Evolutionary conservation across 2,797 vertebrate species (phyloP).

Genomic region (Arctocebus calabarensis): DNA sequence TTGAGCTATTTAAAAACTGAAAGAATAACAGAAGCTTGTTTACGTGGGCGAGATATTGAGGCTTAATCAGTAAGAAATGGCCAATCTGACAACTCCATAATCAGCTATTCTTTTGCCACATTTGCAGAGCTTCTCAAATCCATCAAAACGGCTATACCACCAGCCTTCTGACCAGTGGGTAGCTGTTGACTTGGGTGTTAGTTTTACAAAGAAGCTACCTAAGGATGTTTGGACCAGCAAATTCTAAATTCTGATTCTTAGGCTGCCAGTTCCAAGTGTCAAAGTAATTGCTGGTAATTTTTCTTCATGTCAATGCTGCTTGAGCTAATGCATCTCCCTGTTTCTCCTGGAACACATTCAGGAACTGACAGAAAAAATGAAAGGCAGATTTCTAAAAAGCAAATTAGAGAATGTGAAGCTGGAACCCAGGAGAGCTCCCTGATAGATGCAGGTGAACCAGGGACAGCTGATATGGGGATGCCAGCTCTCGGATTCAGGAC

Average conservation of each 20-base stretch:
- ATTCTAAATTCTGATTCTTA: slow-evolving; percentile 53
- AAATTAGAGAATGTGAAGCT: background rate
- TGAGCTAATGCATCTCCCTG: background rate
- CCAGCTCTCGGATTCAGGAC: background rate
- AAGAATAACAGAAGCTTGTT: background rate
- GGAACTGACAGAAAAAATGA: background rate
- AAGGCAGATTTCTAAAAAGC: background rate
- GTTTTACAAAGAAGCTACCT: slow-evolving; percentile 3
- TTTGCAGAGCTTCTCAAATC: slow-evolving; percentile 2
- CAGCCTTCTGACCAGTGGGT: background rate
- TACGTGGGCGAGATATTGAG: background rate
- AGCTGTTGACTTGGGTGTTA: background rate
- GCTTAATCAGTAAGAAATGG: background rate
- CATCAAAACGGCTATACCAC: background rate
- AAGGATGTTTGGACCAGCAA: background rate
- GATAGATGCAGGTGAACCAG: background rate
- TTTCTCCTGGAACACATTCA: background rate
- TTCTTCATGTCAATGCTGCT: background rate
- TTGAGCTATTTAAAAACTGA: slow-evolving; percentile 10
- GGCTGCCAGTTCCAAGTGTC: slow-evolving; percentile 27
- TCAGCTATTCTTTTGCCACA: background rate
- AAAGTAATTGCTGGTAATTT: slow-evolving; percentile 54
- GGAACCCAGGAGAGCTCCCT: background rate
- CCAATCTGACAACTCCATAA: background rate
- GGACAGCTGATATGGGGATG: background rate